These are phyloP conservation scores for Gymnobelideus leadbeateri DNA, from an alignment of 2,113 vertebrate species.

Conservation along the genomic window DNA sequence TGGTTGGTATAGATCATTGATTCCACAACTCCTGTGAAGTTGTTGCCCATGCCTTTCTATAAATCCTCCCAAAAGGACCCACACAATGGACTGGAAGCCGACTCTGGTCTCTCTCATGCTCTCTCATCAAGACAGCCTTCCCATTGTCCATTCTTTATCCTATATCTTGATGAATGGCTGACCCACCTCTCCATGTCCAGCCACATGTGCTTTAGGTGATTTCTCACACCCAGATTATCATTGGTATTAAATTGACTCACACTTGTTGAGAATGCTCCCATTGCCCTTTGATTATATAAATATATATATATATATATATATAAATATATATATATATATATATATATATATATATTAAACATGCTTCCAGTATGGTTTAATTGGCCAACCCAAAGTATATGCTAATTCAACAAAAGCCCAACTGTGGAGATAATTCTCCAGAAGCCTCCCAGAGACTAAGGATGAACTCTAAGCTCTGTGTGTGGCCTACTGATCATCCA, in stretches of 20 bases:
- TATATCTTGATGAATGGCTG: not conserved
- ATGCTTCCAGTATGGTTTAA: not conserved
- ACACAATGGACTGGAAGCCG: not conserved
- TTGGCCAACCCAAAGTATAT: not conserved
- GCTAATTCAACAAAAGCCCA: no score
- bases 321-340: no score
- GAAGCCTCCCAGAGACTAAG: not conserved
- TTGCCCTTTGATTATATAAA: not conserved
- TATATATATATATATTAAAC: no score
- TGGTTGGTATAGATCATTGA: not conserved
- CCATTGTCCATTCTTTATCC: not conserved
- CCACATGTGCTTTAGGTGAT: no score
- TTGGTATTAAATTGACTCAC: not conserved
- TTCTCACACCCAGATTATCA: not conserved
- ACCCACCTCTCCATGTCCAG: not conserved
- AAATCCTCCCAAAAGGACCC: not conserved
- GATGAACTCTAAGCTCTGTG: not conserved
- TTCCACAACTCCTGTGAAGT: not conserved
- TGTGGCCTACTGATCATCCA: not conserved
- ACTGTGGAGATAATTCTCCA: no score
- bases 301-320: no score
- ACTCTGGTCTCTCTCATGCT: not conserved
- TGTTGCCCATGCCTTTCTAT: not conserved
- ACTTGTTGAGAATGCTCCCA: not conserved
- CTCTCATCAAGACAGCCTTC: not conserved